Percentiles rank a stretch among this genome's conserved stretches.
phyloP scores from a whole-genome alignment of 2,888 invertebrate species.

The Nebria brevicollis region DNA sequence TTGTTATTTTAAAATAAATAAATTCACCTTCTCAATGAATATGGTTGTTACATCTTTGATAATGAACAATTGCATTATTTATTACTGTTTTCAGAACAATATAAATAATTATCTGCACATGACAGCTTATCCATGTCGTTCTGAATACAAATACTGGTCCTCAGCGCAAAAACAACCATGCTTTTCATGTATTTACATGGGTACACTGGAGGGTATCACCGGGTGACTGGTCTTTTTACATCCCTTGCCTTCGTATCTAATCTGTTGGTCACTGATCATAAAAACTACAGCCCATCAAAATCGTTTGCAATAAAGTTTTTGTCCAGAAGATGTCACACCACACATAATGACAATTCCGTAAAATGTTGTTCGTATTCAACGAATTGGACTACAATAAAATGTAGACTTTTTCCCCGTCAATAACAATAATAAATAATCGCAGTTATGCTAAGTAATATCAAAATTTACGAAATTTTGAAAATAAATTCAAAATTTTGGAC shows the following conservation, averaged over 20 bases:
- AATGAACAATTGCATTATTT: too few species aligned
- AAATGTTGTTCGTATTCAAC: conserved; percentile 30
- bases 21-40: too few species aligned
- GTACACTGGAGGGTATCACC: background rate
- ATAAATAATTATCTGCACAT: background rate
- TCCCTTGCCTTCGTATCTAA: conserved; percentile 28
- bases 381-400: conserved; percentile 35
- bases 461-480: too few species aligned
- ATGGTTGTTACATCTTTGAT: too few species aligned
- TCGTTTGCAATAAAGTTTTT: conserved; percentile 44
- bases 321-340: conserved; percentile 37
- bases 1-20: too few species aligned
- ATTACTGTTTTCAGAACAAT: background rate
- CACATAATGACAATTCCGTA: conserved; percentile 42
- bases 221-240: background rate
- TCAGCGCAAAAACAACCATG: background rate
- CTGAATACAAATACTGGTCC: background rate
- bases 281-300: conserved; percentile 43
- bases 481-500: too few species aligned
- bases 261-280: conserved; percentile 39
- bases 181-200: background rate
- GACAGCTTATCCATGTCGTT: background rate
- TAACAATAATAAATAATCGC: background rate
- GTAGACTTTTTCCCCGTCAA: background rate
- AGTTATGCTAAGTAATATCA: too few species aligned